Conservation (phyloP, 2,113 vertebrate genomes). For the Scytalopus superciliaris region DNA sequence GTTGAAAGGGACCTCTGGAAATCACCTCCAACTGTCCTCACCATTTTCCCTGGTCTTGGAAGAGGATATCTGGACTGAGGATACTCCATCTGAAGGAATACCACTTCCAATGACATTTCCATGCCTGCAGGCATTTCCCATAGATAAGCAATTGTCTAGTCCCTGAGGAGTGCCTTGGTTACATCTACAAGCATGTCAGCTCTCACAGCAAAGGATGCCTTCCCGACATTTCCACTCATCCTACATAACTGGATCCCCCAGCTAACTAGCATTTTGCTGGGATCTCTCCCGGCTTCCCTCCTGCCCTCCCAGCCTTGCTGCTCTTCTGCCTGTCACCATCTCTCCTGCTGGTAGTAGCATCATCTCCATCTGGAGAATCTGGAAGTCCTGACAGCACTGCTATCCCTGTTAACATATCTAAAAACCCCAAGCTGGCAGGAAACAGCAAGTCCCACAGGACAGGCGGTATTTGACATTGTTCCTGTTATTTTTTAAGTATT, state of each 20-base stretch:
- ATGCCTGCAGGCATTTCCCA: background rate
- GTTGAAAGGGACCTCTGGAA: background rate
- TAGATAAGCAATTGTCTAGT: background rate
- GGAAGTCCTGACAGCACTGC: background rate
- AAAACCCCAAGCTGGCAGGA: background rate
- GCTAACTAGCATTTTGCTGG: background rate
- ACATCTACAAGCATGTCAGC: background rate
- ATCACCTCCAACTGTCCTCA: background rate
- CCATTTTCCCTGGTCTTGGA: background rate
- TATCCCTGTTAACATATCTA: background rate
- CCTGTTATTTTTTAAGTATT: background rate
- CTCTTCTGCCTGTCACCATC: background rate
- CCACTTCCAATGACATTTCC: background rate
- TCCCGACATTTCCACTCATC: background rate
- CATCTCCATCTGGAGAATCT: slow-evolving; percentile 16
- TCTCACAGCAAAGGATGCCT: background rate
- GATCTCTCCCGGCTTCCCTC: background rate
- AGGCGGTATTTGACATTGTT: background rate
- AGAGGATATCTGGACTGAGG: background rate
- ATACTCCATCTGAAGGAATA: background rate
- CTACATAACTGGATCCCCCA: background rate
- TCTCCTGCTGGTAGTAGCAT: slow-evolving; percentile 9
- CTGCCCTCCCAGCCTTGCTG: slow-evolving; percentile 14
- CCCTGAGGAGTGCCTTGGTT: background rate
- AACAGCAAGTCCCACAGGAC: background rate